Percentiles rank a stretch among this genome's conserved stretches.
Conservation (phyloP, 2,888 invertebrate genomes). For the Hesperia comma region DNA sequence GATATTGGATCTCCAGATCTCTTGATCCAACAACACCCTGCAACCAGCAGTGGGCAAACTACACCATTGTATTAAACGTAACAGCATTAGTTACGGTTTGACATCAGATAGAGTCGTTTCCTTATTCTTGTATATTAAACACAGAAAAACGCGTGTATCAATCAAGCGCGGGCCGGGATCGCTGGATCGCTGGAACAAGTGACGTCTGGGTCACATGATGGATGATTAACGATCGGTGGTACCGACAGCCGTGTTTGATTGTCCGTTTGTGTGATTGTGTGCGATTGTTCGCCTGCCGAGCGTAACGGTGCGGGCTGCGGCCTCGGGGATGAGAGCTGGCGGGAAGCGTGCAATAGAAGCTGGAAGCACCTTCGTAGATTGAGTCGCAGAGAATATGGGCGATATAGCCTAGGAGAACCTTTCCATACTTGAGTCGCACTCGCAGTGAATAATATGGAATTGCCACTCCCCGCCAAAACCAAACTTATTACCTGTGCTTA, state of each 20-base stretch:
- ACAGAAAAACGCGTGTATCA: slow-evolving; percentile 6
- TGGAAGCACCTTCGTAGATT: too few relatives aligned
- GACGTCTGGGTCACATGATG: slow-evolving; percentile 50
- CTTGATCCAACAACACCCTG: too few relatives aligned
- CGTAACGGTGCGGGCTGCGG: slow-evolving; percentile 48
- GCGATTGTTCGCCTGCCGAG: slow-evolving; percentile 53
- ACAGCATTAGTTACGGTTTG: too few relatives aligned
- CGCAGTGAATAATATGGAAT: too few relatives aligned
- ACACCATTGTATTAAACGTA: too few relatives aligned
- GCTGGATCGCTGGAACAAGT: slow-evolving; percentile 7
- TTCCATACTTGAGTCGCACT: too few relatives aligned
- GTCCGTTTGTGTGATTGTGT: slow-evolving; percentile 66
- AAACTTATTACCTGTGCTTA: too few relatives aligned
- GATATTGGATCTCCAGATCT: too few relatives aligned
- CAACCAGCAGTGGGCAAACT: too few relatives aligned
- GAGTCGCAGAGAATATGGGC: too few relatives aligned
- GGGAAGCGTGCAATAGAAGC: neutral
- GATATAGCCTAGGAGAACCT: too few relatives aligned
- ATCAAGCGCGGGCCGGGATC: slow-evolving; percentile 2
- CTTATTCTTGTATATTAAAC: neutral
- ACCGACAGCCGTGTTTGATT: slow-evolving; percentile 63
- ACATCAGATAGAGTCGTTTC: neutral
- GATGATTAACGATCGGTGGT: slow-evolving; percentile 64
- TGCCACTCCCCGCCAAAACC: too few relatives aligned
- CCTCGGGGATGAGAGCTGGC: slow-evolving; percentile 35